Percentiles rank a stretch among this genome's conserved stretches.
Evolutionary conservation across 2,888 invertebrate genomes (phyloP).

Genomic region (Tiliacea citrago): DNA sequence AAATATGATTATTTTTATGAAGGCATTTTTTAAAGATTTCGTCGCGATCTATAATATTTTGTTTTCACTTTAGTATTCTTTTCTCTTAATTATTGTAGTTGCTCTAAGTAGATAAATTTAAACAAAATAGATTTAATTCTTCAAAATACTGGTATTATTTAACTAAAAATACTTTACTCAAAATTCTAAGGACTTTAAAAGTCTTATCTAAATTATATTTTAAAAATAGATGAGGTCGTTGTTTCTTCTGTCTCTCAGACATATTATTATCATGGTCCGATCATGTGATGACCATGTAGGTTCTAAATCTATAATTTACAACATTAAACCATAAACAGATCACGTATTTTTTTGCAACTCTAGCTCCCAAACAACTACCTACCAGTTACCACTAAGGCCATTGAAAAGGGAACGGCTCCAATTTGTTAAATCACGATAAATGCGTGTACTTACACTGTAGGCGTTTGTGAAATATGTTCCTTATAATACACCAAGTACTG

Average conservation of each 20-base stretch:
- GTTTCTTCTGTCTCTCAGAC: background rate
- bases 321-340: background rate
- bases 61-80: background rate
- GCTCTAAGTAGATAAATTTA: background rate
- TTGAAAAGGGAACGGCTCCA: constrained; percentile 63
- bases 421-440: constrained; percentile 65
- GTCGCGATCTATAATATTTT: background rate
- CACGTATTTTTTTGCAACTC: background rate
- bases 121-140: background rate
- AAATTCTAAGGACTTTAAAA: too few relatives aligned
- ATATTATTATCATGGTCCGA: background rate
- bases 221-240: too few relatives aligned
- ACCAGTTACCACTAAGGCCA: constrained; percentile 51
- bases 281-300: background rate
- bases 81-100: background rate
- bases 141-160: background rate
- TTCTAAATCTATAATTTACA: background rate
- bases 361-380: constrained; percentile 27
- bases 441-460: constrained; percentile 39
- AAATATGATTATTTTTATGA: background rate
- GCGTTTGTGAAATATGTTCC: constrained; percentile 58
- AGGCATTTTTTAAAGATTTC: background rate
- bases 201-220: too few relatives aligned
- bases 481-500: constrained; percentile 12
- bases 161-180: background rate